A percentile compares a stretch with the other conserved stretches of the same genome.
Conservation (phyloP, 1,140 invertebrate species). For the Geopemphigus sp. region DNA sequence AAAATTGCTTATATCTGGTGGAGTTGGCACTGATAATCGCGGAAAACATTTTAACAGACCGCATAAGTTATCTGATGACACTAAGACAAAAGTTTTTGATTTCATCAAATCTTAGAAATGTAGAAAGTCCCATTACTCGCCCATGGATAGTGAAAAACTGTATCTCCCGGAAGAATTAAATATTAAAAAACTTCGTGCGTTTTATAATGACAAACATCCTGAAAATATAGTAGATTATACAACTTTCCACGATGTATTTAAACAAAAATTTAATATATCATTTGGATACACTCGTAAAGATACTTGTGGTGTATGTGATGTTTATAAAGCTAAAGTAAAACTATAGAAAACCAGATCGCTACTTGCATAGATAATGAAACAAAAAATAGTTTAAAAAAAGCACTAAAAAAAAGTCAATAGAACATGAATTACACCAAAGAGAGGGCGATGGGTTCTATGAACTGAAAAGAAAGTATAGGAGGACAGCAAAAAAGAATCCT, state of each 20-base stretch:
- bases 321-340: not conserved
- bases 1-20: not conserved
- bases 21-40: not conserved
- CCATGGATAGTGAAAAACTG: not conserved
- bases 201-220: constrained; percentile 53
- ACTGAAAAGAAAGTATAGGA: constrained; percentile 22
- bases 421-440: constrained; percentile 44
- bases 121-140: constrained; percentile 2
- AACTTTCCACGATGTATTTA: constrained; percentile 48
- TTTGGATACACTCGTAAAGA: constrained; percentile 49
- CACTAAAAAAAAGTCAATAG: constrained; percentile 49
- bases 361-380: constrained; percentile 42
- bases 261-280: constrained; percentile 46
- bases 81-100: not conserved
- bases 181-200: constrained; percentile 1
- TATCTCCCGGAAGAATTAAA: constrained; percentile 16
- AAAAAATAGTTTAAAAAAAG: constrained; percentile 44
- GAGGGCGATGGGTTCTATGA: not conserved
- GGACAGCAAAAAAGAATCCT: not conserved
- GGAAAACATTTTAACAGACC: not conserved
- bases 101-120: not conserved
- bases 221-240: constrained; percentile 44
- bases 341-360: constrained; percentile 1
- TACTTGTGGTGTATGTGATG: constrained; percentile 41
- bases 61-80: not conserved